A percentile compares a stretch with the other conserved stretches of the same genome.
Conservation (phyloP, 2,888 invertebrate genomes). For the Gasteruption jaculator region DNA sequence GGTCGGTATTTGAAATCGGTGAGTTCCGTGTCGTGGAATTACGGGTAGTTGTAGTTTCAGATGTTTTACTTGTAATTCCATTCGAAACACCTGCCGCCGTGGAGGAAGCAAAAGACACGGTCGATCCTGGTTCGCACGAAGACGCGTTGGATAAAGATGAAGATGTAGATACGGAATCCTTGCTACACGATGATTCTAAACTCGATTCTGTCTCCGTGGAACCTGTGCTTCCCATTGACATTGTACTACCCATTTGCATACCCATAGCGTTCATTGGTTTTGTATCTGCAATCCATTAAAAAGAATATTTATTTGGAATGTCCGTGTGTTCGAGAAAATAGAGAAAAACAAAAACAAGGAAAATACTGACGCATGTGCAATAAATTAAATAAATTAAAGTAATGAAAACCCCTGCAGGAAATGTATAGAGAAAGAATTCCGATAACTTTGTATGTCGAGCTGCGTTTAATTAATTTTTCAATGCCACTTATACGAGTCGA, state of each 20-base stretch:
- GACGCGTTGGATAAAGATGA: constrained; percentile 44
- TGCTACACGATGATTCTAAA: constrained; percentile 46
- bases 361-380: no score
- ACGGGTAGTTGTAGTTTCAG: constrained; percentile 22
- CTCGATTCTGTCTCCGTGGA: constrained; percentile 49
- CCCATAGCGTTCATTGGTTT: constrained; percentile 49
- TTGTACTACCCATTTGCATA: constrained; percentile 49
- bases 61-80: constrained; percentile 23
- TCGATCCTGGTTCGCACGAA: constrained; percentile 46
- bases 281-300: constrained; percentile 36
- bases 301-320: no score
- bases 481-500: no score
- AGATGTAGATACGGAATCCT: constrained; percentile 45
- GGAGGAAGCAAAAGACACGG: constrained; percentile 34
- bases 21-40: constrained; percentile 30
- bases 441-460: no score
- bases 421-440: no score
- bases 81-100: constrained; percentile 19
- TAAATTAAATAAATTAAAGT: no score
- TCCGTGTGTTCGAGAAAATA: no score
- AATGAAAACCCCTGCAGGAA: no score
- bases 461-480: no score
- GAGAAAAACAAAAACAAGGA: no score
- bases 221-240: constrained; percentile 50
- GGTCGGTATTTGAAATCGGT: constrained; percentile 51